Base-by-base conservation (phyloP, 1,140 invertebrate species). In the Camponotus vicinus region DNA sequence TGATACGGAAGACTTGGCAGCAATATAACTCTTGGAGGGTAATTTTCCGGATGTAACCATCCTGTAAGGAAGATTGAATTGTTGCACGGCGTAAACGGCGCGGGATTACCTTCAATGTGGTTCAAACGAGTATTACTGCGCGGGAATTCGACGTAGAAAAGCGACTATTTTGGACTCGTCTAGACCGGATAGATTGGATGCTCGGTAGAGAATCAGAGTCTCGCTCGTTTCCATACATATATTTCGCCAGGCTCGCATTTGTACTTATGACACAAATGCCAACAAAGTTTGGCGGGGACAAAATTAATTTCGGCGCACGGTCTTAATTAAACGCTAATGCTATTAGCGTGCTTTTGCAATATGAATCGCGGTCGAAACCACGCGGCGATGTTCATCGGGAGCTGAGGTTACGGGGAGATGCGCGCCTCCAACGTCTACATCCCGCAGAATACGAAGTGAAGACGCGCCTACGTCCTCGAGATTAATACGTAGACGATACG, bases 401-500 rank as follows among this genome's bases (percentile, higher is more conserved):
- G 15, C 27, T 21, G 40, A 34, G 45, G 45, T 80, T 57, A 42
- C 64, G 4, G 49, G 4, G 34, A n/a, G 45, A 70, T 21, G 15
- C 45, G 59, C 59, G 42, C 40, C 37, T 45, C 34, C 37, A 49
- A 57, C 49, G 64, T 80, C 66, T 80, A n/a, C 21, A 55, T 55
- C 52, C 40, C 27, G 27, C 40, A n/a, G 40, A 61, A 15, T 34
- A 69, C 18, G 27, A 32, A n/a, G 37, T 42, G n/a, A 59, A 79
- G 71, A 87, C 55, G 66, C 42, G 27, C 34, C 11, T 49, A 49
- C 21, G 66, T 11, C 32, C 1, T 11, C 9, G n/a, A 55, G 76
- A 89, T 89, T 89, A 89, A 89, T 88, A 86, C 83, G 52, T 57
- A 73, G 67, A 52, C 55, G 45, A 34, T n/a, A 34, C 75, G 52